Evolutionary conservation across 2,797 vertebrate genomes (phyloP).

Genomic region (Myioborus miniatus): DNA sequence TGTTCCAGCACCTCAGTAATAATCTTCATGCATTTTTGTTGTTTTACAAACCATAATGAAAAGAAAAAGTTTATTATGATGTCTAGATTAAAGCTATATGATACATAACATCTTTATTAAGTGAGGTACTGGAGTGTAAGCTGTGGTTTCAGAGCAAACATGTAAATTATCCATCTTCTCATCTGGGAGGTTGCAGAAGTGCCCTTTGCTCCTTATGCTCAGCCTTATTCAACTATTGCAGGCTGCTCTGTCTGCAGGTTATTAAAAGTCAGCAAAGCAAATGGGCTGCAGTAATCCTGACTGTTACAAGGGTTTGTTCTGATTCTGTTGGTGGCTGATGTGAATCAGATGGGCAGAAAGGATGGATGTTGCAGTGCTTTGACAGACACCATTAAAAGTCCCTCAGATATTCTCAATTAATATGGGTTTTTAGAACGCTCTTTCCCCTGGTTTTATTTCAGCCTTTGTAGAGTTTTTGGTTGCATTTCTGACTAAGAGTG

Average conservation of each 20-base stretch:
- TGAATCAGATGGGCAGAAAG: background rate
- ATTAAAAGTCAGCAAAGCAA: background rate
- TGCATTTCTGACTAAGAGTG: background rate
- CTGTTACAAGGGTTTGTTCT: background rate
- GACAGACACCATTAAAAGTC: background rate
- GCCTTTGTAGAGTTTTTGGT: background rate
- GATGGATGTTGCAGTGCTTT: background rate
- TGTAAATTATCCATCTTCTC: background rate
- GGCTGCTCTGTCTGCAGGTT: background rate
- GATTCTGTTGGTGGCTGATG: background rate
- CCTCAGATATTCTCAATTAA: background rate
- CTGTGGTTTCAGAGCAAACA: background rate
- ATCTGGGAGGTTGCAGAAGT: background rate
- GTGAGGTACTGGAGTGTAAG: background rate
- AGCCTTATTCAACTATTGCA: fast-evolving
- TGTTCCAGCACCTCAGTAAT: background rate
- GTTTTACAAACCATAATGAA: background rate
- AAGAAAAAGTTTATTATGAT: background rate
- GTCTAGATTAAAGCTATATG: background rate
- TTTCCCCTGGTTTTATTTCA: background rate
- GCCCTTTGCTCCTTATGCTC: background rate
- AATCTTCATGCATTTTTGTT: background rate
- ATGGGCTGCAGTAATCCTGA: background rate
- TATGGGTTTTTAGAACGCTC: background rate
- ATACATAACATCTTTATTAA: background rate